A percentile compares a stretch with the other conserved stretches of the same genome.
phyloP scores from a whole-genome alignment of 2,888 invertebrate species.

The Eupithecia dodoneata region DNA sequence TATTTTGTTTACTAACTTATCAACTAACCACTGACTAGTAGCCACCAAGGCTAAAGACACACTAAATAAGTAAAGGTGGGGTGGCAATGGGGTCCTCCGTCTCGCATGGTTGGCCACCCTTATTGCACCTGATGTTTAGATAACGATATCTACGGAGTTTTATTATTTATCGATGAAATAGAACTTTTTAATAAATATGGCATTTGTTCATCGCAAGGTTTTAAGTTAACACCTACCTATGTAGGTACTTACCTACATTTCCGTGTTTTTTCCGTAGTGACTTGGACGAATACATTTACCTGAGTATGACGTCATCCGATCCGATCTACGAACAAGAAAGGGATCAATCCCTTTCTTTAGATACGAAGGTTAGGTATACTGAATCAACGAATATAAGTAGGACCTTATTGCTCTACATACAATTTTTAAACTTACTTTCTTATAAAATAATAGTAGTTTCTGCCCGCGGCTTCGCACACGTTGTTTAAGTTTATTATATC shows the following conservation, averaged over 20 bases:
- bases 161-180: conserved; percentile 45
- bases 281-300: not conserved
- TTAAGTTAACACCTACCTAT: not conserved
- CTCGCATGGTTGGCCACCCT: conserved; percentile 66
- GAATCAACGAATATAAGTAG: too few species aligned
- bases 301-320: too few species aligned
- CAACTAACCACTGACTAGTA: conserved; percentile 22
- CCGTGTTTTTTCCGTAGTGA: not conserved
- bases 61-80: conserved; percentile 45
- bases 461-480: too few species aligned
- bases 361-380: too few species aligned
- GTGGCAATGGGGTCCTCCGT: conserved; percentile 54
- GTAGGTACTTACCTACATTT: not conserved
- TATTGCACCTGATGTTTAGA: conserved; percentile 42
- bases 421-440: not conserved
- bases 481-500: too few species aligned
- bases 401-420: not conserved
- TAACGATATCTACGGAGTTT: conserved; percentile 50
- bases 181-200: conserved; percentile 20
- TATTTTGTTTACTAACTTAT: not conserved
- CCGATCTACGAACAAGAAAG: too few species aligned
- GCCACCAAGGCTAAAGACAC: conserved; percentile 39
- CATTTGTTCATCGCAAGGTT: not conserved
- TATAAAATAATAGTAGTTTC: too few species aligned
- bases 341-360: too few species aligned